These are phyloP conservation scores for Dreissena polymorpha DNA, from an alignment of 1,140 invertebrate species.

Conservation along the genomic window DNA sequence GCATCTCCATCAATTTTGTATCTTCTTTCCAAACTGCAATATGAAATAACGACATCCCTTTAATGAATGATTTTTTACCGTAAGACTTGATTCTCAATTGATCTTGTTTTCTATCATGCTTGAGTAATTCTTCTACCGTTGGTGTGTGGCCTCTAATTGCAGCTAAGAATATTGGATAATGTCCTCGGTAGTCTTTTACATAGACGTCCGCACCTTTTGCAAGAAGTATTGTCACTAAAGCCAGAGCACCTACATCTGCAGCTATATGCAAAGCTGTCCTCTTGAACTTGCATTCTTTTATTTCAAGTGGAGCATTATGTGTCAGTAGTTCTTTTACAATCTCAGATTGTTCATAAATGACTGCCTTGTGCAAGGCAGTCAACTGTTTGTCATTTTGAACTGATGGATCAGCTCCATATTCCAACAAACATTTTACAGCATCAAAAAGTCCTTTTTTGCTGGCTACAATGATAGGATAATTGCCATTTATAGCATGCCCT, in stretches of 20 bases:
- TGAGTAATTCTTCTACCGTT: conserved; percentile 5
- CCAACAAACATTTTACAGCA: conserved; percentile 8
- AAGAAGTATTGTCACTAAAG: background rate
- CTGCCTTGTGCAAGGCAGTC: conserved; percentile 12
- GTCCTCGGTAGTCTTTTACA: conserved; percentile 41
- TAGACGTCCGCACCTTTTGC: conserved; percentile 4
- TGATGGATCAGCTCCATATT: background rate
- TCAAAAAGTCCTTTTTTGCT: background rate
- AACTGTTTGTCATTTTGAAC: conserved; percentile 1
- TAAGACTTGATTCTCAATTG: conserved; percentile 5
- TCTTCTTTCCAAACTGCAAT: conserved; percentile 41
- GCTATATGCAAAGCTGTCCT: conserved; percentile 19
- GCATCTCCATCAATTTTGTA: background rate
- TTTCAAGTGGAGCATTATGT: background rate
- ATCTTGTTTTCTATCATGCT: conserved; percentile 20
- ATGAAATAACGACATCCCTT: conserved; percentile 32
- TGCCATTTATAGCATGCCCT: background rate
- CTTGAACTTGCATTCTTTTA: background rate
- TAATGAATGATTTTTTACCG: conserved; percentile 34
- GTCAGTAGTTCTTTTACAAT: background rate
- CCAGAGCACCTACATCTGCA: background rate
- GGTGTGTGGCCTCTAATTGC: conserved; percentile 27
- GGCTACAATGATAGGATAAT: conserved; percentile 8
- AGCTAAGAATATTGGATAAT: conserved; percentile 41
- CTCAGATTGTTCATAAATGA: conserved; percentile 5